Evolutionary conservation across 2,888 invertebrate genomes (phyloP), one percentile per base, ranked within the genome.

Genomic region (Aethes cnicana): DNA sequence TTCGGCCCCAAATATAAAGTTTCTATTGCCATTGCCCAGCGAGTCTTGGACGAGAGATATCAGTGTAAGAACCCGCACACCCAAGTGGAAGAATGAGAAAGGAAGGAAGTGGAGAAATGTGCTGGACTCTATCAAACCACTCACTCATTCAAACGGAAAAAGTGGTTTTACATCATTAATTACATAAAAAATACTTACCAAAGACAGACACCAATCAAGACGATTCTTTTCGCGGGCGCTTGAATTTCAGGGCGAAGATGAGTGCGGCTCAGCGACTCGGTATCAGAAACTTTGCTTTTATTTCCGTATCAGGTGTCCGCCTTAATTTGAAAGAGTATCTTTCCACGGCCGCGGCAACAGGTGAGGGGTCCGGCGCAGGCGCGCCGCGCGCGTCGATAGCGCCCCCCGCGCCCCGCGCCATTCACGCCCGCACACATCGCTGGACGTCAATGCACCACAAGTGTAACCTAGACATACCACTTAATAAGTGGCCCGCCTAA

Each of bases 271-370:
- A 35, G 37, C 32, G 49, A 39, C 57, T 62, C 56, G 39, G 58
- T 61, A 57, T 67, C 56, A 58, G 64, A 59, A 74, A 77, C 74
- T 77, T 77, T 72, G 72, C 75, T 78, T 77, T 84, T 79, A 84
- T 83, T 81, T 80, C 70, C 69, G 80, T 84, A 81, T 84, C 85
- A 86, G 81, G 80, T 86, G 82, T 82, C 81, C 69, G 74, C 74
- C 77, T 81, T 84, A 84, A 86, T 86, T 84, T 83, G 74, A 83
- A 84, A 81, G 81, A 81, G 86, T 86, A 86, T 80, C 74, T 86
- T 87, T 87, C 86, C 87, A 84, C 73, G 84, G 81, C 76, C 70
- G 74, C 81, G 80, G 87, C 88, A 89, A 89, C 88, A 89, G 87
- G 88, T 89, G 84, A 75, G 68, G 58, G 61, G 62, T 64, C 67